Conservation (phyloP, 2,113 vertebrate species). For the Helogale parvula region DNA sequence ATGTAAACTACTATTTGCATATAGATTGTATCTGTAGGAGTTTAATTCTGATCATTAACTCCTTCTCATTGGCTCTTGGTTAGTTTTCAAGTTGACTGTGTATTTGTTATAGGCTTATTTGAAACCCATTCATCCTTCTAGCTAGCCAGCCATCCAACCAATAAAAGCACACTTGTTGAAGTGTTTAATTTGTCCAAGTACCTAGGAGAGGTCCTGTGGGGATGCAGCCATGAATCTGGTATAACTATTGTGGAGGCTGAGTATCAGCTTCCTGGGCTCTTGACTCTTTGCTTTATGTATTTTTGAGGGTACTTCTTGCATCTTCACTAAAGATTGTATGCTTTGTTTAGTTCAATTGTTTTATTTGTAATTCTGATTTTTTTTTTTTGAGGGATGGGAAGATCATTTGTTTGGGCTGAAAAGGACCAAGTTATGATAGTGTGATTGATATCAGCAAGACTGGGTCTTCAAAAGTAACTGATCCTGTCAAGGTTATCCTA, state of each 20-base stretch:
- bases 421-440: neutral
- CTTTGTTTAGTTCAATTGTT: neutral
- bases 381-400: neutral
- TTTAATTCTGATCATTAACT: conserved; percentile 54
- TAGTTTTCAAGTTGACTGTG: conserved; percentile 6
- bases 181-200: neutral
- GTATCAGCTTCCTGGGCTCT: neutral
- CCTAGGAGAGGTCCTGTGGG: neutral
- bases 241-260: neutral
- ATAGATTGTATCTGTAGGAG: neutral
- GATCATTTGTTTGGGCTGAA: neutral
- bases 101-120: conserved; percentile 11
- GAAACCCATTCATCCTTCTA: neutral
- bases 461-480: neutral
- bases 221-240: neutral
- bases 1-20: conserved; percentile 66
- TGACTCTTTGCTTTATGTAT: neutral
- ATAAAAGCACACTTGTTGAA: neutral
- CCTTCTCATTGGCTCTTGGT: neutral
- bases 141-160: neutral
- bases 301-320: conserved; percentile 14
- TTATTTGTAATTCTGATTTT: neutral
- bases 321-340: neutral
- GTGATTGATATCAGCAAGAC: conserved; percentile 5
- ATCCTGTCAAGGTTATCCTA: neutral